Base-by-base conservation (phyloP, 2,113 vertebrate species). In the Cercocebus atys region DNA sequence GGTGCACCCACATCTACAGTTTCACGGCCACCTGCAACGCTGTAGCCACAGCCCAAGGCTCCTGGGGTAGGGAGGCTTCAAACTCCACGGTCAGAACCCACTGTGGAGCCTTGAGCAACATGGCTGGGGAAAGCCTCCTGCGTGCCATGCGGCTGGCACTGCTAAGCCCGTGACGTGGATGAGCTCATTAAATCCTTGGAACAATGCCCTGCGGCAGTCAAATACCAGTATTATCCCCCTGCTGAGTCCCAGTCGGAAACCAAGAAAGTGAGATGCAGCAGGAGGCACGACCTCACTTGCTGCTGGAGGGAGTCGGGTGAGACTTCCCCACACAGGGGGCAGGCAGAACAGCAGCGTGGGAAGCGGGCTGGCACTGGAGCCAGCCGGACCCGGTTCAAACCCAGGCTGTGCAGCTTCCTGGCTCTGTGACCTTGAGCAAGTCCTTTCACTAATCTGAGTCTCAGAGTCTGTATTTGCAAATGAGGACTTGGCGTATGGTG, bases 401-500 rank as follows among this genome's bases (percentile, higher is more conserved):
- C 47, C 57, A n/a, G 88, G 79, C 35, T 32, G 40, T 20, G 61
- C 81, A 4, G 2, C 32, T 59, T 78, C 25, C 43, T 38, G 17
- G 52, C 75, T 68, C 1, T 3, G 43, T 5, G 75, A 70, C 50
- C 61, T 27, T 22, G 22, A 87, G 52, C 57, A 14, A 75, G 75
- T 30, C 90, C 43, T 88, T 86, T 40, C 16, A 5, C 50, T 43
- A 3, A 11, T 3, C 45, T 6, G 20, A 52, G n/a, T 35, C 73
- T 16, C 38, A 2, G 55, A 0, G 11, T 76, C 78, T 59, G 11
- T 3, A 40, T 38, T 22, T 68, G 5, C n/a, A 40, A 32, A 68
- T 0, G 5, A 85, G 43, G 79, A 55, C 7, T 14, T n/a, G n/a
- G 84, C 1, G 3, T 27, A 0, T 0, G 0, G 11, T 32, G 27